Conservation (phyloP, 2,113 vertebrate genomes). For the Prionailurus bengalensis region DNA sequence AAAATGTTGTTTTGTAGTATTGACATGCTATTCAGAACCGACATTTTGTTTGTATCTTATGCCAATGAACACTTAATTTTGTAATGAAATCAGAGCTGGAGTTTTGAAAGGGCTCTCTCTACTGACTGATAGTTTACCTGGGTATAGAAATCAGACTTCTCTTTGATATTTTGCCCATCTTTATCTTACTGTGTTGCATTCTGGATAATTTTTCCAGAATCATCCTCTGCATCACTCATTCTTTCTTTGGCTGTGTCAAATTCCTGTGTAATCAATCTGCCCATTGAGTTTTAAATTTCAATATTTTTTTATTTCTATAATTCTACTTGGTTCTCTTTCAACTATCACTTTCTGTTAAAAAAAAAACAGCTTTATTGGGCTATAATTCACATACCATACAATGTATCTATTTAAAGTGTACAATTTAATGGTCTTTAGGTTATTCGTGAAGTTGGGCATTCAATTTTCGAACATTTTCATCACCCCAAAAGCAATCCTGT, state of each 20-base stretch:
- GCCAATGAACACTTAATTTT: not conserved
- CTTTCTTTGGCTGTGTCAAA: not conserved
- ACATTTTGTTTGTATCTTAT: not conserved
- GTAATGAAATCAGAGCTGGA: not conserved
- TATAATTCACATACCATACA: not conserved
- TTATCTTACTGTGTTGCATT: not conserved
- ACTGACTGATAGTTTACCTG: not conserved
- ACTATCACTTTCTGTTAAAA: not conserved
- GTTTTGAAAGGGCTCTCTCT: not conserved
- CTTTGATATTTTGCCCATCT: not conserved
- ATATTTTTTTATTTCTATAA: not conserved
- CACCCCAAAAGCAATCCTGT: not conserved
- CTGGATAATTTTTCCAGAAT: not conserved
- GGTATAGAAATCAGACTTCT: not conserved
- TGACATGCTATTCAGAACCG: not conserved
- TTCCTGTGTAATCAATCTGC: not conserved
- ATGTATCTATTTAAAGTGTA: not conserved
- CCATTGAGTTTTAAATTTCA: not conserved
- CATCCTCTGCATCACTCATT: not conserved
- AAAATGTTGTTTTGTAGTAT: not conserved
- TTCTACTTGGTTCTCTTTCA: not conserved
- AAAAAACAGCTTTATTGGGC: not conserved
- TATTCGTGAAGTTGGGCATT: not conserved
- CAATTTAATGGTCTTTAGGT: not conserved
- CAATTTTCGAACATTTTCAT: not conserved